A percentile compares a stretch with the other conserved stretches of the same genome.
Evolutionary conservation across 2,797 vertebrate genomes (phyloP).

Genomic region (Leptodactylus fallax): DNA sequence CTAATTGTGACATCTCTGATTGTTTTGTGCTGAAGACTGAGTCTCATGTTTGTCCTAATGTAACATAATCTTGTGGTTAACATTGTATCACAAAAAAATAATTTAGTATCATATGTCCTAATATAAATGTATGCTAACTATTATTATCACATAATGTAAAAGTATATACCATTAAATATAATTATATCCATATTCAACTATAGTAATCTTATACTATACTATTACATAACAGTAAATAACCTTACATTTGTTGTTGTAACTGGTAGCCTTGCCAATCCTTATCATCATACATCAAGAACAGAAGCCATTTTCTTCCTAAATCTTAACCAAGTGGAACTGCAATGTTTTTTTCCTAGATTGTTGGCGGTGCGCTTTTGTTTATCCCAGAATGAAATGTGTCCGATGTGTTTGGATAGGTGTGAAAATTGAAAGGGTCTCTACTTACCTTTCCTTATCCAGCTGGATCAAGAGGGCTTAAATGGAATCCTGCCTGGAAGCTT

Average conservation of each 20-base stretch:
- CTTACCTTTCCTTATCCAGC: slow-evolving; percentile 37
- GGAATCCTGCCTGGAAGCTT: slow-evolving; percentile 13
- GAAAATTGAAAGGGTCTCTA: slow-evolving; percentile 32
- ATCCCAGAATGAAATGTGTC: slow-evolving; percentile 34
- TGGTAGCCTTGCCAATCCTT: background rate
- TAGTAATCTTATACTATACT: background rate
- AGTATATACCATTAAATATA: background rate
- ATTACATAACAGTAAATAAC: background rate
- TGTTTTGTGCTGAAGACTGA: too few relatives aligned
- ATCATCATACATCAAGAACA: background rate
- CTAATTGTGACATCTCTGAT: too few relatives aligned
- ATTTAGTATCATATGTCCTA: too few relatives aligned
- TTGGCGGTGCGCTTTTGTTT: slow-evolving; percentile 6
- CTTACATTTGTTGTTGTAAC: background rate
- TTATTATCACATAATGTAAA: too few relatives aligned
- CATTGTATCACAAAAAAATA: too few relatives aligned
- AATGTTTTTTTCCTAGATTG: background rate
- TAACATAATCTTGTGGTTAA: too few relatives aligned
- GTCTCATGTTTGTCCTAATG: too few relatives aligned
- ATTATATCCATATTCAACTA: background rate
- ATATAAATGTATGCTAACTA: too few relatives aligned
- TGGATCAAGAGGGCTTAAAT: slow-evolving; percentile 29
- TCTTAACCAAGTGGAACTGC: slow-evolving; percentile 5
- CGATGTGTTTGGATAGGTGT: slow-evolving; percentile 34
- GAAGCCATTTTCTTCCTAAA: slow-evolving; percentile 23